phyloP scores from a whole-genome alignment of 2,113 vertebrate genomes.

The Anarrhichthys ocellatus region DNA sequence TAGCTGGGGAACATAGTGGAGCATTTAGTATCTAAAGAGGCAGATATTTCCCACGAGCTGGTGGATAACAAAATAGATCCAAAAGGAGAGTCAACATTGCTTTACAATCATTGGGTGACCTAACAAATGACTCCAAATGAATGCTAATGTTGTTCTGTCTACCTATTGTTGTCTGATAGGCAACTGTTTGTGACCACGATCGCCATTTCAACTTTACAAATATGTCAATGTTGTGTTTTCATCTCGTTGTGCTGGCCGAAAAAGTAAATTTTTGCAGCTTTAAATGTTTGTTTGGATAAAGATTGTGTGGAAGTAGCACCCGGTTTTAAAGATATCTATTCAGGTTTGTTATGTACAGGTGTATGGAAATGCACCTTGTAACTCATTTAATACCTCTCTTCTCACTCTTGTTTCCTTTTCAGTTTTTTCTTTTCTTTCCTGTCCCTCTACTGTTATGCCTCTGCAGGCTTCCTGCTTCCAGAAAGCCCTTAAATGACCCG shows the following conservation, averaged over 20 bases:
- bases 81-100: not conserved
- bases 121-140: not conserved
- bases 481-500: slow-evolving; percentile 36
- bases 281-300: not conserved
- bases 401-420: not conserved
- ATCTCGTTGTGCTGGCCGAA: not conserved
- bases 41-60: not conserved
- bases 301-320: not conserved
- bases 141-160: not conserved
- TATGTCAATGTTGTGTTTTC: not conserved
- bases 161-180: not conserved
- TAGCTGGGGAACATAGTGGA: not conserved
- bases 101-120: not conserved
- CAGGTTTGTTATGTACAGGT: not conserved
- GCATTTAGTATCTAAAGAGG: not conserved
- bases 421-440: not conserved
- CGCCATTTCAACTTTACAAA: not conserved
- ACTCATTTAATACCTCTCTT: not conserved
- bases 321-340: not conserved
- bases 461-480: not conserved
- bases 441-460: not conserved
- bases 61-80: not conserved
- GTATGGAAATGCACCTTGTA: not conserved
- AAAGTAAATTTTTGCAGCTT: not conserved
- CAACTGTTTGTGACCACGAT: not conserved